Base-by-base conservation (phyloP, 23 tunicate genomes). In the Diplosoma virens region DNA sequence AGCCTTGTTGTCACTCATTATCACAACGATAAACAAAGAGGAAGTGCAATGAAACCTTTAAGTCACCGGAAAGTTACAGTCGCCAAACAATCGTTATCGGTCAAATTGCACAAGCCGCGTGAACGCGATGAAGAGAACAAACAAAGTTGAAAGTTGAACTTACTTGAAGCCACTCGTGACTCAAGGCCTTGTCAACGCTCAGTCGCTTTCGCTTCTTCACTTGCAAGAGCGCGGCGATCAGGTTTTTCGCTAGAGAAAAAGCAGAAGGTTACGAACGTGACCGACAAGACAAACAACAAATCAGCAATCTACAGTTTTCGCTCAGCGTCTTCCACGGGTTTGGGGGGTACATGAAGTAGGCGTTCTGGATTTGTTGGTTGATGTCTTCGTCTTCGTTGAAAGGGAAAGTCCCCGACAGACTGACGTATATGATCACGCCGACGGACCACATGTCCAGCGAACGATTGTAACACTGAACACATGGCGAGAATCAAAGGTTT, bases 391-490 rank as follows among this genome's bases (percentile, higher is more conserved):
- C 99, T 41, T 95, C 99, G 50, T 95, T 95, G 79, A 95, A 95
- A 26, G 99, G 99, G 78, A 95, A 95, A 56, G 99, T 95, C 36
- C 99, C 99, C 54, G 99, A 95, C 71, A 95, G 58, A 60, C 93
- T 84, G 76, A 95, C 99, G 79, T 95, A 95, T 32, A 95, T 81
- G 77, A 95, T 95, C 25, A 95, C 99, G 2, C 99, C 99, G 24
- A 95, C 99, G 36, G 99, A 95, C 99, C 99, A 95, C 99, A 95
- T 95, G 72, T 95, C 99, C 37, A 95, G 60, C 54, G 99, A 89
- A 1, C 99, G 87, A 73, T 89, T 95, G 67, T 95, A 95, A 59
- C 91, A 81, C 99, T 95, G 76, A 71, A 82, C 48, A 24, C 33
- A 55, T 55, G 24, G 9, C 14, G 50, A n/a, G n/a, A n/a, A n/a